These are phyloP conservation scores for Xiphorhynchus erythropygius DNA, from an alignment of 2,797 vertebrate species.

Conservation along the genomic window DNA sequence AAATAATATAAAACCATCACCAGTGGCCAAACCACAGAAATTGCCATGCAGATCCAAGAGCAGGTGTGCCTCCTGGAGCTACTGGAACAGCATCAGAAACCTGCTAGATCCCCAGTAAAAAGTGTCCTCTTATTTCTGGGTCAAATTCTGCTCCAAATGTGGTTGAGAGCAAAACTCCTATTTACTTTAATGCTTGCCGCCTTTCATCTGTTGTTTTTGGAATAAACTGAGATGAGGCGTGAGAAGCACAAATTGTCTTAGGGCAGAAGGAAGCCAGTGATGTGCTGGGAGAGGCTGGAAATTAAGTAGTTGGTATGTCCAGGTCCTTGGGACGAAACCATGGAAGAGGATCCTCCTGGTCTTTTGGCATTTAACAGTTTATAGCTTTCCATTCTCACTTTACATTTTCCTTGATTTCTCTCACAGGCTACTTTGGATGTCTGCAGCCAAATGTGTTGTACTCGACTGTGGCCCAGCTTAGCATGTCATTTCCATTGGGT, in stretches of 20 bases:
- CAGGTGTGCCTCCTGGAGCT: conserved; percentile 70
- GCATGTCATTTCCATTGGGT: accelerated
- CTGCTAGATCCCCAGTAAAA: conserved; percentile 4
- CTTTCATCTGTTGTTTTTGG: conserved; percentile 58
- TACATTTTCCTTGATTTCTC: background rate
- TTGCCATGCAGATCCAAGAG: conserved; percentile 61
- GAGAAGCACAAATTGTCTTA: background rate
- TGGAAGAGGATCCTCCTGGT: background rate
- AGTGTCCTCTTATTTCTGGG: conserved; percentile 57
- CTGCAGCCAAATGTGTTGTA: background rate
- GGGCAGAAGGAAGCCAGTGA: background rate
- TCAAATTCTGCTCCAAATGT: conserved; percentile 56
- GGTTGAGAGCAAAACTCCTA: conserved; percentile 32
- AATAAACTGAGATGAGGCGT: background rate
- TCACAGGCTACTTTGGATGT: background rate
- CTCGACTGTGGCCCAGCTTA: background rate
- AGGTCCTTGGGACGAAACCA: background rate
- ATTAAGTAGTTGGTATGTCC: background rate
- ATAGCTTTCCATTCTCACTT: background rate
- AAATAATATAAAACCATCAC: conserved; percentile 32
- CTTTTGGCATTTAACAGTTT: background rate
- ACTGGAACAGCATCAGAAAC: conserved; percentile 71
- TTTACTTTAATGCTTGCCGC: conserved; percentile 39
- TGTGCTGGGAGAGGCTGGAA: background rate
- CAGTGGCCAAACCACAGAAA: conserved; percentile 65